Conservation (phyloP, 1,140 invertebrate species). For the Trachymyrmex septentrionalis region DNA sequence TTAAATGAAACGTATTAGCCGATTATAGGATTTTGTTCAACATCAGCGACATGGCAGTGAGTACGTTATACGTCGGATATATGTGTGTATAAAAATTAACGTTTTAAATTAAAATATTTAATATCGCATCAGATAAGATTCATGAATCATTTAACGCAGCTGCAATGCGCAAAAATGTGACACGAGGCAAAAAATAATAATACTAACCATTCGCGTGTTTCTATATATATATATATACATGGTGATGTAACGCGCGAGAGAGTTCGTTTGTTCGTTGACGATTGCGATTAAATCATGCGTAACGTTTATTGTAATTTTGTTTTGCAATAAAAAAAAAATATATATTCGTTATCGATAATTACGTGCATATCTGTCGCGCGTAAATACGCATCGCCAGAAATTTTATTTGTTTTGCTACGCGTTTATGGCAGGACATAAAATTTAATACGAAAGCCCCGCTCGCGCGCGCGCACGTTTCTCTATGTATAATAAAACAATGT, state of each 20-base stretch:
- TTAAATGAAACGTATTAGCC: conserved; percentile 8
- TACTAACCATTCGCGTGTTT: conserved; percentile 20
- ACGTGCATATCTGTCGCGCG: conserved; percentile 6
- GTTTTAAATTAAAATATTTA: conserved; percentile 61
- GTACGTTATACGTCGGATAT: not conserved
- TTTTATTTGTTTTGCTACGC: conserved; percentile 46
- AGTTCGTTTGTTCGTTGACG: conserved; percentile 4
- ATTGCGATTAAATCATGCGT: conserved; percentile 44
- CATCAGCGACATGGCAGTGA: not conserved
- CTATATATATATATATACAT: not conserved
- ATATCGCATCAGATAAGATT: conserved; percentile 48
- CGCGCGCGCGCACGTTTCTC: not conserved
- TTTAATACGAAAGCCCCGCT: conserved; percentile 42
- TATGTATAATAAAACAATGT: conserved; percentile 61
- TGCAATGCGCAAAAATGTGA: conserved; percentile 59
- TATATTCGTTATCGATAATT: conserved; percentile 52
- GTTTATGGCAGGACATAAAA: conserved; percentile 50
- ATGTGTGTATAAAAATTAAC: conserved; percentile 25
- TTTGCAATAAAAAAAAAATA: conserved; percentile 18
- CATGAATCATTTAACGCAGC: conserved; percentile 55
- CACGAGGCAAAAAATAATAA: conserved; percentile 50
- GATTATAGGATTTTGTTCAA: conserved; percentile 25
- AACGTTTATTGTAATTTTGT: conserved; percentile 44
- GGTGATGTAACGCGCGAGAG: conserved; percentile 13
- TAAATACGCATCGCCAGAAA: not conserved